A percentile compares a stretch with the other conserved stretches of the same genome.
Evolutionary conservation across 2,797 vertebrate species (phyloP).

Genomic region (Petrocephalus schoutedeni): DNA sequence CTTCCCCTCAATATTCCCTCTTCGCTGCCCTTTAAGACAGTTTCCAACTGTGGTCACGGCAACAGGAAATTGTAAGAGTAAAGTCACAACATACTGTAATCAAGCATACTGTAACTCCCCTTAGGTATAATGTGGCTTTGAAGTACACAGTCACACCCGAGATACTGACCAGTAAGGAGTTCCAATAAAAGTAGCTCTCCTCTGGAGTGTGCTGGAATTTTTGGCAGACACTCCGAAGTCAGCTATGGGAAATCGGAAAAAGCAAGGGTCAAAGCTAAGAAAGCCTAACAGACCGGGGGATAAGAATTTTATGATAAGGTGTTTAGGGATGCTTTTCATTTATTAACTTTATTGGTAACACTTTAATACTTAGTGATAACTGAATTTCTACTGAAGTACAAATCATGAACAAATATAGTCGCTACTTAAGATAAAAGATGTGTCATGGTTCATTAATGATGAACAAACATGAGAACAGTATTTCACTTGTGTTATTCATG

Average conservation of each 20-base stretch:
- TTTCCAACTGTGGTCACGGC: background rate
- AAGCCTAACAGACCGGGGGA: background rate
- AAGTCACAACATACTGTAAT: background rate
- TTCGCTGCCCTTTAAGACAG: background rate
- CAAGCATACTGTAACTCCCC: no score
- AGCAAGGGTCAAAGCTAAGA: background rate
- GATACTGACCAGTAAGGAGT: constrained; percentile 60
- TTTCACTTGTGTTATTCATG: no score
- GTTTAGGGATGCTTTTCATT: background rate
- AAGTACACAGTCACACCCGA: background rate
- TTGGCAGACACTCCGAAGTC: constrained; percentile 68
- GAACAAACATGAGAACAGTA: background rate
- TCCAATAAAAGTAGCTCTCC: constrained; percentile 58
- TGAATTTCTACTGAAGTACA: background rate
- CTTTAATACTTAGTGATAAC: background rate
- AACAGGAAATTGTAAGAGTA: background rate
- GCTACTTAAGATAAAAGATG: background rate
- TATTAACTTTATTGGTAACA: background rate
- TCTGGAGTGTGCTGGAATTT: constrained; percentile 54
- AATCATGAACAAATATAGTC: background rate
- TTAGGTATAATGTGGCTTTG: background rate
- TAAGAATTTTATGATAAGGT: background rate
- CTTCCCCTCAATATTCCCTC: background rate
- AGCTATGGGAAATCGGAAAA: constrained; percentile 38
- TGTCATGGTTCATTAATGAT: background rate